phyloP scores from a whole-genome alignment of 2,888 invertebrate genomes.

The Philereme transversata region DNA sequence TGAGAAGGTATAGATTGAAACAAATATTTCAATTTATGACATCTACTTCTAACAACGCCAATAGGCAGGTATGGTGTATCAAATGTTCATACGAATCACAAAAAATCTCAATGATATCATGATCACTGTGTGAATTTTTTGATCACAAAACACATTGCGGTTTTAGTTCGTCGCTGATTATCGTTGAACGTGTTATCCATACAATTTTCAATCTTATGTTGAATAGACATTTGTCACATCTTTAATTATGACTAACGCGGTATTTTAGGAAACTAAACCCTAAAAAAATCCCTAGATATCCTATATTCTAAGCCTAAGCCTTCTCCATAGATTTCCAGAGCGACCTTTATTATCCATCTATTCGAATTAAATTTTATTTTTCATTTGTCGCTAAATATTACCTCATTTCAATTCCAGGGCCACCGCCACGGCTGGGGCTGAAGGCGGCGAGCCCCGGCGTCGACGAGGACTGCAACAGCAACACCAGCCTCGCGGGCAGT shows the following conservation, averaged over 20 bases:
- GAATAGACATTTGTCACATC: too few relatives aligned
- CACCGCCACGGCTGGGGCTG: constrained; percentile 82
- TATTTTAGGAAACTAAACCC: too few relatives aligned
- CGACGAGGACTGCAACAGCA: constrained; percentile 81
- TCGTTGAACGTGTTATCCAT: too few relatives aligned
- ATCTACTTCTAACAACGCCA: background rate
- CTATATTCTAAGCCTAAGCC: too few relatives aligned
- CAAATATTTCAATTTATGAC: background rate
- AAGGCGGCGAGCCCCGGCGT: constrained; percentile 82
- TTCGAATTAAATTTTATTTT: background rate
- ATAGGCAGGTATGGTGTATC: background rate
- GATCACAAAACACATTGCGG: too few relatives aligned
- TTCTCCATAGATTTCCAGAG: too few relatives aligned
- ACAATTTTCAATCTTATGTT: too few relatives aligned
- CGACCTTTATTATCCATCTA: background rate
- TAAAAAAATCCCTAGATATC: too few relatives aligned
- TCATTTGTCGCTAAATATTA: background rate
- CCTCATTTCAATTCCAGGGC: constrained; percentile 65
- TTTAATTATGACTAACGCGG: too few relatives aligned
- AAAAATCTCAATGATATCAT: background rate
- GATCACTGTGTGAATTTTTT: too few relatives aligned
- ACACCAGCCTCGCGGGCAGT: constrained; percentile 80
- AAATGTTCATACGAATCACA: background rate
- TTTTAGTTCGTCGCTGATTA: too few relatives aligned
- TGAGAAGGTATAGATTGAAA: background rate